Base-by-base conservation (phyloP, 2,888 invertebrate species). In the Protula sp. region DNA sequence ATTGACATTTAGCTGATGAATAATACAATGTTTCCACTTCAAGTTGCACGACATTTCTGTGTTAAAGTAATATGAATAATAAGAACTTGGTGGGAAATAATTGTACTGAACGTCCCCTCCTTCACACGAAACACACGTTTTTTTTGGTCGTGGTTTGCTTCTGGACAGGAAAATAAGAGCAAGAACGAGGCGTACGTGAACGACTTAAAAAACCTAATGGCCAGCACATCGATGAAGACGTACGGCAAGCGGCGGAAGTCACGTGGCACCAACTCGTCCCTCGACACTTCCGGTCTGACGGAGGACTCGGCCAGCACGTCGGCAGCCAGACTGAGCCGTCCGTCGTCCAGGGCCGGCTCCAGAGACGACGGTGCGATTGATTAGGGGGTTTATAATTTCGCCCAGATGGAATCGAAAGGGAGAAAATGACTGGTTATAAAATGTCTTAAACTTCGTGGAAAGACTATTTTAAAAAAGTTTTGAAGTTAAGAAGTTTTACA, bases 131-230 rank as follows among this genome's bases (percentile, higher is more conserved):
- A 24, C 24, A 14, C 50, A 57, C 27, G 9, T 38, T 14, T 22
- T 0, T 38, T 26, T 45, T 55, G 54, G 30, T 1, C 1, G 55
- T 38, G 1, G 5, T 2, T 48, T 47, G 22, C 48, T 9, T 56
- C n/a, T 48, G 5, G 2, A 26, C 48, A 29, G 29, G n/a, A 27
- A 2, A 47, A 56, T 19, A 22, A 56, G 48, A 29, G 22, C 2
- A 48, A 56, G 48, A 53, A 52, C n/a, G 73, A 74, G 61, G 72
- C 68, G 5, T 62, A 76, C 26, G 72, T 71, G 4, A 72, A 74
- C 61, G 73, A 76, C 30, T 57, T 78, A 3, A 73, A 74, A 57
- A 70, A 69, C 54, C 64, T 75, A 14, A 71, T 74, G 71, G 71
- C 70, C 29, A 59, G 58, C 24, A 64, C 63, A 9, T 14, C 38